Evolutionary conservation across 2,113 vertebrate species (phyloP).

Genomic region (Saguinus midas): DNA sequence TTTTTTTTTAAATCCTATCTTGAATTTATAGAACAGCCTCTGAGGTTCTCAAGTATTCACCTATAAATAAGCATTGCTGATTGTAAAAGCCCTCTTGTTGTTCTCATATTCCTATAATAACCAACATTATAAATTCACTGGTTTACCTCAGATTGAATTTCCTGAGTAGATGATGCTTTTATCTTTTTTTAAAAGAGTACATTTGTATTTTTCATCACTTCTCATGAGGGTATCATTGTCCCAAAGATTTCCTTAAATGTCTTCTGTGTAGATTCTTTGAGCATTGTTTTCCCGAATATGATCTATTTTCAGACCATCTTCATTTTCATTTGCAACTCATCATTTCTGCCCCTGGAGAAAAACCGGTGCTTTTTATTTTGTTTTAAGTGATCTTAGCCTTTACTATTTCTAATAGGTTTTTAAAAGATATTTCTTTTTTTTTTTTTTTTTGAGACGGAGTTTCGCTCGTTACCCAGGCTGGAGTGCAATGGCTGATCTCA

Average conservation of each 20-base stretch:
- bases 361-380: background rate
- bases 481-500: too few relatives aligned
- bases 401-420: background rate
- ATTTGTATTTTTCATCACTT: constrained; percentile 27
- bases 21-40: constrained; percentile 45
- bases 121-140: constrained; percentile 23
- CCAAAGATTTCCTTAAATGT: background rate
- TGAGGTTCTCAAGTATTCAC: background rate
- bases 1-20: background rate
- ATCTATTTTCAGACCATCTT: background rate
- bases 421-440: background rate
- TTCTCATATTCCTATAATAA: constrained; percentile 7
- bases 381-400: background rate
- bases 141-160: constrained; percentile 47
- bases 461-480: too few relatives aligned
- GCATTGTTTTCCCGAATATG: background rate
- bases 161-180: background rate
- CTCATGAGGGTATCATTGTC: background rate
- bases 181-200: background rate
- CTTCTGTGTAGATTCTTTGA: background rate
- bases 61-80: constrained; percentile 64
- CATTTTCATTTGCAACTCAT: background rate
- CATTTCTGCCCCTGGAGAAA: background rate
- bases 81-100: constrained; percentile 6
- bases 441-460: background rate